phyloP scores from a whole-genome alignment of 2,888 invertebrate species.

The Panzeria rudis region DNA sequence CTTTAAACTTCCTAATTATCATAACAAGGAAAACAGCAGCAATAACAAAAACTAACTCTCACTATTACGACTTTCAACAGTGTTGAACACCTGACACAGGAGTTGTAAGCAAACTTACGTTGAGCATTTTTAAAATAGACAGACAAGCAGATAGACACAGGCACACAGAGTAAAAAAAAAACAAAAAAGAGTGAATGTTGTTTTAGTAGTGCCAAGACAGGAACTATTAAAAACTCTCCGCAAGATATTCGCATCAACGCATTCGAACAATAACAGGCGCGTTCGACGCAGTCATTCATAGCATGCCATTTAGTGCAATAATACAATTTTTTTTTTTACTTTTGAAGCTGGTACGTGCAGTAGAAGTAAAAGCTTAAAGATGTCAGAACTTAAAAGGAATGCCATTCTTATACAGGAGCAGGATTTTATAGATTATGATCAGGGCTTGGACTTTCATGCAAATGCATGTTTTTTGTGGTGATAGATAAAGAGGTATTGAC shows the following conservation, averaged over 20 bases:
- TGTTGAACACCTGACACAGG: constrained; percentile 67
- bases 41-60: constrained; percentile 59
- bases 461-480: too few relatives aligned
- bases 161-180: background rate
- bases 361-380: background rate
- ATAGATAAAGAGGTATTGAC: too few relatives aligned
- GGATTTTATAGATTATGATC: too few relatives aligned
- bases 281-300: constrained; percentile 13
- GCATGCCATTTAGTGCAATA: background rate
- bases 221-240: constrained; percentile 43
- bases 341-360: background rate
- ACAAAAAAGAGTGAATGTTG: constrained; percentile 67
- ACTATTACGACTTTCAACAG: constrained; percentile 47
- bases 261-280: constrained; percentile 10
- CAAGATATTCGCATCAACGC: constrained; percentile 7
- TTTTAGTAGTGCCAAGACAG: constrained; percentile 41
- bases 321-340: background rate
- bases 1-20: constrained; percentile 55
- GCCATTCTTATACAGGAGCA: background rate
- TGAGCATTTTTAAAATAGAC: constrained; percentile 11
- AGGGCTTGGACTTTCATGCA: too few relatives aligned
- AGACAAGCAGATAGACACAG: background rate
- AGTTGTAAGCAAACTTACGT: constrained; percentile 6
- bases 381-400: constrained; percentile 14
- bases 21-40: constrained; percentile 33